These are phyloP conservation scores for Channa argus DNA, from an alignment of 2,113 vertebrate genomes.

Conservation along the genomic window DNA sequence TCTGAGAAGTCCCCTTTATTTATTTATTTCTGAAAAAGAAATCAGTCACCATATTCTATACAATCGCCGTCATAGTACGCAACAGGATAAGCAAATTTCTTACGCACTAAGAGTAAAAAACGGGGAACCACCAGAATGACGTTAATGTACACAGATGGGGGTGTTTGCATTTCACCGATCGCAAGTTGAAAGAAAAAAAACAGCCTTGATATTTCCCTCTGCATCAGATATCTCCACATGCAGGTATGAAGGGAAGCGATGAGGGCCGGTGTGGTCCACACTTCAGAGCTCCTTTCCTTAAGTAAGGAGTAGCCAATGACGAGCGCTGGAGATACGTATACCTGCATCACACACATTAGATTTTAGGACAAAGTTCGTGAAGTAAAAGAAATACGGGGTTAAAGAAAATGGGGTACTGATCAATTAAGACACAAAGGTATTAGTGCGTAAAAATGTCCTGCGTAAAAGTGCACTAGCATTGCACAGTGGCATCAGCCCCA, in stretches of 20 bases:
- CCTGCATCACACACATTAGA: slow-evolving; percentile 63
- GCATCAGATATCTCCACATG: slow-evolving; percentile 73
- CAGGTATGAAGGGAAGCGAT: slow-evolving; percentile 62
- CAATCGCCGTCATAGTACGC: not conserved
- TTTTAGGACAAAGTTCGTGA: slow-evolving; percentile 32
- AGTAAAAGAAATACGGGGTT: slow-evolving; percentile 13
- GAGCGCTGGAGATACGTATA: slow-evolving; percentile 1
- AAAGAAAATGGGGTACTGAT: slow-evolving; percentile 17
- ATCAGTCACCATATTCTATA: not conserved
- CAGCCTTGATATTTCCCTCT: slow-evolving; percentile 49
- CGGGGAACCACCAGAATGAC: slow-evolving; percentile 21
- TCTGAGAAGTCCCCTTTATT: not conserved
- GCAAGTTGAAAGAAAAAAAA: slow-evolving; percentile 44
- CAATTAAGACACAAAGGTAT: not conserved
- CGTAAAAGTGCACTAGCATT: slow-evolving; percentile 21
- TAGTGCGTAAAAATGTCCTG: not conserved
- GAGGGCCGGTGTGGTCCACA: slow-evolving; percentile 57
- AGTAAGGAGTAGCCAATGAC: slow-evolving; percentile 34
- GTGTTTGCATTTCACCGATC: slow-evolving; percentile 72
- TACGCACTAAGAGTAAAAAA: slow-evolving; percentile 16
- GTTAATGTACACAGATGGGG: slow-evolving; percentile 49
- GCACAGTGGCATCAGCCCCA: not conserved
- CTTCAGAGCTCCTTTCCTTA: slow-evolving; percentile 30
- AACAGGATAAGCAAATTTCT: not conserved
- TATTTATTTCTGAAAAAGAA: no score